Evolutionary conservation across 1,140 invertebrate species (phyloP).

Genomic region (Propsilocerus akamusi): DNA sequence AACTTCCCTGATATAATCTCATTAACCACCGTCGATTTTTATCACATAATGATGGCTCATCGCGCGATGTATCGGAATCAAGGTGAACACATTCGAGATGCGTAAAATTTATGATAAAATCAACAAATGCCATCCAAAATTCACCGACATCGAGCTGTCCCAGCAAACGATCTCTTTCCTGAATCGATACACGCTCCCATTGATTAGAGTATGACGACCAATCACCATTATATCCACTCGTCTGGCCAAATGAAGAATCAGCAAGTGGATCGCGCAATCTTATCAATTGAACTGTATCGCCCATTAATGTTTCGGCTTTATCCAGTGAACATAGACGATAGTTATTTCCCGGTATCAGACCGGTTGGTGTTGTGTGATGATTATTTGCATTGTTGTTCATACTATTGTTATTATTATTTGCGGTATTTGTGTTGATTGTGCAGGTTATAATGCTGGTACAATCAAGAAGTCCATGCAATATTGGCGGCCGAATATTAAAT

Average conservation of each 20-base stretch:
- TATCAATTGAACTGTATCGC: constrained; percentile 52
- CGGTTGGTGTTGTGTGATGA: constrained; percentile 6
- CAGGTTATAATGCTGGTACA: constrained; percentile 77
- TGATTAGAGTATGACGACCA: constrained; percentile 49
- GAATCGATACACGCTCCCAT: constrained; percentile 53
- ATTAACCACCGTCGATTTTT: constrained; percentile 66
- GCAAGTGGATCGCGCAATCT: constrained; percentile 48
- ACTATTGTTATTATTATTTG: constrained; percentile 16
- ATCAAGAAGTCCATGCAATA: constrained; percentile 52
- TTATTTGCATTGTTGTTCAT: constrained; percentile 4
- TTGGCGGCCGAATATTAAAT: constrained; percentile 23
- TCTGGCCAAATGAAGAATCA: constrained; percentile 28
- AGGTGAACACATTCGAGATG: constrained; percentile 74
- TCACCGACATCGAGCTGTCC: constrained; percentile 52
- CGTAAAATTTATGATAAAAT: constrained; percentile 69
- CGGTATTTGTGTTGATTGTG: constrained; percentile 33
- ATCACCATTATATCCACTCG: constrained; percentile 48
- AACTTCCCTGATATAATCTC: constrained; percentile 66
- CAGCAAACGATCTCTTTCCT: constrained; percentile 51
- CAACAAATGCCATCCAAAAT: constrained; percentile 75
- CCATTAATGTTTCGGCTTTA: constrained; percentile 55
- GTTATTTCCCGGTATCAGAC: constrained; percentile 35
- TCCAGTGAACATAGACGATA: constrained; percentile 66
- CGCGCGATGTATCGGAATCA: constrained; percentile 65
- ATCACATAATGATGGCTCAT: constrained; percentile 60